phyloP scores from a whole-genome alignment of 2,888 invertebrate genomes.

The Chymomyza caudatula region DNA sequence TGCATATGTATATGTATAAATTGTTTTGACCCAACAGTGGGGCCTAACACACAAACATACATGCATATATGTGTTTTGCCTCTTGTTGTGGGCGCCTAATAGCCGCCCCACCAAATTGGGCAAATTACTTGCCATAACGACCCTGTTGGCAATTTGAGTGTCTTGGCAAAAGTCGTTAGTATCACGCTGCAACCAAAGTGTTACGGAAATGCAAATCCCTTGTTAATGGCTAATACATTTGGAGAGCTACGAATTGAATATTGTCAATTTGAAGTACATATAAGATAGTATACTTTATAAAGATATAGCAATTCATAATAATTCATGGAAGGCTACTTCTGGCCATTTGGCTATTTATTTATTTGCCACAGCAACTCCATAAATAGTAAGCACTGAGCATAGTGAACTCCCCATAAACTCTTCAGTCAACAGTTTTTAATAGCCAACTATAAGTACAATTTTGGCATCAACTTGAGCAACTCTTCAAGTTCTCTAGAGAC shows the following conservation, averaged over 20 bases:
- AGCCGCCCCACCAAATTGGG: not conserved
- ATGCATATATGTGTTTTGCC: not conserved
- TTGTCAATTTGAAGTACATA: too few relatives aligned
- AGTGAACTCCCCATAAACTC: not conserved
- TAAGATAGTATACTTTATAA: too few relatives aligned
- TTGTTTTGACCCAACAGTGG: slow-evolving; percentile 12
- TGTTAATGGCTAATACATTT: too few relatives aligned
- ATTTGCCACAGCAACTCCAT: too few relatives aligned
- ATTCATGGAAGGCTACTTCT: too few relatives aligned
- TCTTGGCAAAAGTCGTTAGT: not conserved
- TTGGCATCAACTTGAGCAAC: slow-evolving; percentile 15
- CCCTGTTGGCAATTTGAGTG: slow-evolving; percentile 16
- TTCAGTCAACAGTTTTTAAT: not conserved
- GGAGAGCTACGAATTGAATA: too few relatives aligned
- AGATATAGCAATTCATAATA: too few relatives aligned
- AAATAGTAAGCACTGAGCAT: not conserved
- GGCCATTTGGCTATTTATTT: not conserved
- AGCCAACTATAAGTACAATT: slow-evolving; percentile 42
- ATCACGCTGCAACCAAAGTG: not conserved
- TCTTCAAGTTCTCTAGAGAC: slow-evolving; percentile 3
- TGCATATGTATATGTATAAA: slow-evolving; percentile 12
- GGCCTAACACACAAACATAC: not conserved
- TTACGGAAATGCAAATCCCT: not conserved
- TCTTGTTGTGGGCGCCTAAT: slow-evolving; percentile 24
- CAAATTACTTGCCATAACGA: slow-evolving; percentile 23